Percentiles rank a stretch among this genome's conserved stretches.
Evolutionary conservation across 2,113 vertebrate species (phyloP).

Genomic region (Scomber japonicus): DNA sequence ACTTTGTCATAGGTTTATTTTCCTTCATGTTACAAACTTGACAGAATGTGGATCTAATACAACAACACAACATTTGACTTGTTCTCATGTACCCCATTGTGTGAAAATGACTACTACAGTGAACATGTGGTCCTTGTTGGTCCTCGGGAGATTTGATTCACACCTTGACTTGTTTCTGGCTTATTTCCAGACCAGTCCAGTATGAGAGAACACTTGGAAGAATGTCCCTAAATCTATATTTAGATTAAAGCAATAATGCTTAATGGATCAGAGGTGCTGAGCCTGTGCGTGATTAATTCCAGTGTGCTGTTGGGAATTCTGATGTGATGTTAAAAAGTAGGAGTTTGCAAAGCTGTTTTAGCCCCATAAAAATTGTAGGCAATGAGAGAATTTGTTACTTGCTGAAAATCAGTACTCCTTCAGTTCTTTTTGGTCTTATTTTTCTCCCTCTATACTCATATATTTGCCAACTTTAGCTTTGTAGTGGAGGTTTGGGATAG

Average conservation of each 20-base stretch:
- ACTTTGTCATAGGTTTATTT: background rate
- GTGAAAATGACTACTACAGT: background rate
- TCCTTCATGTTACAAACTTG: background rate
- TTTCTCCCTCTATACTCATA: constrained; percentile 20
- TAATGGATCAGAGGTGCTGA: background rate
- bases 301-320: constrained; percentile 14
- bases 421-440: constrained; percentile 15
- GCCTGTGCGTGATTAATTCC: constrained; percentile 1
- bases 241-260: background rate
- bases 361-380: constrained; percentile 20
- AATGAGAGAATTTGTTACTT: constrained; percentile 21
- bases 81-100: background rate
- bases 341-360: constrained; percentile 19
- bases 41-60: background rate
- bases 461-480: constrained; percentile 7
- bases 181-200: background rate
- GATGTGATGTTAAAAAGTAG: constrained; percentile 1
- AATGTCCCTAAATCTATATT: background rate
- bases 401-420: background rate
- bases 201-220: background rate
- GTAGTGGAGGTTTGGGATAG: constrained; percentile 14
- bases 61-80: background rate
- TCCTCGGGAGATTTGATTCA: background rate
- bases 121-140: background rate
- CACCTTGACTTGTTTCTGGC: background rate